Conservation (phyloP, 2,797 vertebrate species). For the Xenopus petersii region DNA sequence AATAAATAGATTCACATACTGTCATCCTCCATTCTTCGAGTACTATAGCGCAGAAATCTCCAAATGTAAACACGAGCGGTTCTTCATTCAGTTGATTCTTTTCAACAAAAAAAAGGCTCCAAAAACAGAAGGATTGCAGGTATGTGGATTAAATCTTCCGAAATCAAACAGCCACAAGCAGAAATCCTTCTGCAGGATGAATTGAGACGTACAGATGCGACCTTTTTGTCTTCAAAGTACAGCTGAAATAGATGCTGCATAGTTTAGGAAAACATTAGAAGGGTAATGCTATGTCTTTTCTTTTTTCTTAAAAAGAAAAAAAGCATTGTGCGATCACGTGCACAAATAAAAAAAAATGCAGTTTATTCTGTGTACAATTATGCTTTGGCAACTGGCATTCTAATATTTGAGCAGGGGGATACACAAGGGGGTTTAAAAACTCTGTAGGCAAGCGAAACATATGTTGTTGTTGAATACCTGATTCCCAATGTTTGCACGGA, state of each 20-base stretch:
- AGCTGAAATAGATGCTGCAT: slow-evolving; percentile 26
- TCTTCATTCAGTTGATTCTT: slow-evolving; percentile 30
- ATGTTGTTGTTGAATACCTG: slow-evolving; percentile 24
- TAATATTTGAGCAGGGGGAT: slow-evolving; percentile 13
- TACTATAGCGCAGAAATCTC: slow-evolving; percentile 26
- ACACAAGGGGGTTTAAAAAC: slow-evolving; percentile 4
- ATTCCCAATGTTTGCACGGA: slow-evolving; percentile 32
- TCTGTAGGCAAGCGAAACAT: slow-evolving; percentile 7
- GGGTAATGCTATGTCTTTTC: neutral
- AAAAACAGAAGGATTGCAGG: slow-evolving; percentile 28
- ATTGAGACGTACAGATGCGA: slow-evolving; percentile 11
- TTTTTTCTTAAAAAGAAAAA: slow-evolving; percentile 13
- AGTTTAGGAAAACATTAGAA: slow-evolving; percentile 3
- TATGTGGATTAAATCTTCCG: slow-evolving; percentile 20
- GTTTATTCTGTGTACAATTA: slow-evolving; percentile 10
- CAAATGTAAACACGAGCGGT: slow-evolving; percentile 40
- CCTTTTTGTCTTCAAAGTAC: slow-evolving; percentile 7
- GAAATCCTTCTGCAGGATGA: slow-evolving; percentile 23
- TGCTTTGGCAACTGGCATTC: slow-evolving; percentile 16
- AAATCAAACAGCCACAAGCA: slow-evolving; percentile 33
- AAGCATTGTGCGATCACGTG: slow-evolving; percentile 24
- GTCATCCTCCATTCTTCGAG: slow-evolving; percentile 31
- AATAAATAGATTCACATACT: slow-evolving; percentile 37
- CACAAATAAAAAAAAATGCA: slow-evolving; percentile 3
- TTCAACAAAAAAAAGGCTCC: neutral